These are phyloP conservation scores for Nomada fucata DNA, from an alignment of 2,888 invertebrate species.

Conservation along the genomic window DNA sequence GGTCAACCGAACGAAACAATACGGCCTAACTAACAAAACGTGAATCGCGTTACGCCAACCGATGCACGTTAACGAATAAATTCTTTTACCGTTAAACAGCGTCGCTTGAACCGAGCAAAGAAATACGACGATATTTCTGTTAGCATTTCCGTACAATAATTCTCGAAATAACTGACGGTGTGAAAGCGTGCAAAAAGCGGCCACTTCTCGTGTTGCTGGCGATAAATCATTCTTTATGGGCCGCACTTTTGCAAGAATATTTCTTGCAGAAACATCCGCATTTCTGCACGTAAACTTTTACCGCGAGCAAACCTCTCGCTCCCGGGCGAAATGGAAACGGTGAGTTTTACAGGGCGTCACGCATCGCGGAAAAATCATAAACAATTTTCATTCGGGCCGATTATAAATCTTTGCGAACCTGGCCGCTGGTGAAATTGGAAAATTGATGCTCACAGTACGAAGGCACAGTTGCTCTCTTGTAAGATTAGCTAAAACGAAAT, in stretches of 20 bases:
- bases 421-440: too few species aligned
- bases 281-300: constrained; percentile 28
- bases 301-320: background rate
- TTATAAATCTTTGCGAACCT: background rate
- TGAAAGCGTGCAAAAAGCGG: constrained; percentile 28
- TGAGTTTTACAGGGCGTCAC: constrained; percentile 9
- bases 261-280: constrained; percentile 32
- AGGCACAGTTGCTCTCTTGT: too few species aligned
- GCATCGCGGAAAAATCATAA: background rate
- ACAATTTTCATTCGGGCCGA: background rate
- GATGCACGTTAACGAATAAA: background rate
- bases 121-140: constrained; percentile 15
- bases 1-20: background rate
- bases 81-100: background rate
- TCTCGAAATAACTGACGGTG: constrained; percentile 38
- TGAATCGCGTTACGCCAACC: background rate
- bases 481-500: too few species aligned
- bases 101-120: background rate
- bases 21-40: background rate
- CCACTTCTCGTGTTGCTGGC: constrained; percentile 19
- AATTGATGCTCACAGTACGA: too few species aligned
- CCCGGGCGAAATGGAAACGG: constrained; percentile 9
- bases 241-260: constrained; percentile 41
- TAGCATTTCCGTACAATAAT: constrained; percentile 32
- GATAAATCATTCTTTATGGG: constrained; percentile 55